These are phyloP conservation scores for Zelostemma sp. DNA, from an alignment of 1,140 invertebrate species.

Conservation along the genomic window DNA sequence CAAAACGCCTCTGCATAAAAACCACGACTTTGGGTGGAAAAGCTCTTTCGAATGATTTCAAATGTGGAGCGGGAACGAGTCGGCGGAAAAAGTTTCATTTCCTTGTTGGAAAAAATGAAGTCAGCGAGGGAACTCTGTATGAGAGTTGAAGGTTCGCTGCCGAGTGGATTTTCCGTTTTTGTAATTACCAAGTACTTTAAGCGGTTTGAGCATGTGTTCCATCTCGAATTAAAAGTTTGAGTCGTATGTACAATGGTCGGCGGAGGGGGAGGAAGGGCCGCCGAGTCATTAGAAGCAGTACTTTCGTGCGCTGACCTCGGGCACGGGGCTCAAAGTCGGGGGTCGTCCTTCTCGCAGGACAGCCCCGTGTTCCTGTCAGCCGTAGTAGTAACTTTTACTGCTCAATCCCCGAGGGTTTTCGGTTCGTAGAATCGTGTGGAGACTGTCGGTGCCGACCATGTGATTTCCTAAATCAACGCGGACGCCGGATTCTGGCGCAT, in stretches of 20 bases:
- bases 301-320: slow-evolving; percentile 66
- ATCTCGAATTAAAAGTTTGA: slow-evolving; percentile 25
- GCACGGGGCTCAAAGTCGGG: slow-evolving; percentile 64
- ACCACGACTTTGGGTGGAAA: no score
- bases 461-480: slow-evolving; percentile 67
- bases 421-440: slow-evolving; percentile 64
- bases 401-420: slow-evolving; percentile 70
- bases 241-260: slow-evolving; percentile 33
- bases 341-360: slow-evolving; percentile 64
- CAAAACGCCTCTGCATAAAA: not conserved
- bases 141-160: not conserved
- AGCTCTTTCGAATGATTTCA: no score
- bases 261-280: not conserved
- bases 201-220: slow-evolving; percentile 34
- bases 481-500: slow-evolving; percentile 45
- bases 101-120: no score
- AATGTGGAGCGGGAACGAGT: not conserved
- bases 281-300: slow-evolving; percentile 62
- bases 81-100: no score
- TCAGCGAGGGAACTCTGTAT: no score
- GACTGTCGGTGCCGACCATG: slow-evolving; percentile 66
- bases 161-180: not conserved
- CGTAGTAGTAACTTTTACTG: slow-evolving; percentile 74
- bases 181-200: slow-evolving; percentile 21
- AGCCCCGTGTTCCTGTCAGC: slow-evolving; percentile 71